Conservation (phyloP, 2,888 invertebrate species). For the Anorthoa munda region DNA sequence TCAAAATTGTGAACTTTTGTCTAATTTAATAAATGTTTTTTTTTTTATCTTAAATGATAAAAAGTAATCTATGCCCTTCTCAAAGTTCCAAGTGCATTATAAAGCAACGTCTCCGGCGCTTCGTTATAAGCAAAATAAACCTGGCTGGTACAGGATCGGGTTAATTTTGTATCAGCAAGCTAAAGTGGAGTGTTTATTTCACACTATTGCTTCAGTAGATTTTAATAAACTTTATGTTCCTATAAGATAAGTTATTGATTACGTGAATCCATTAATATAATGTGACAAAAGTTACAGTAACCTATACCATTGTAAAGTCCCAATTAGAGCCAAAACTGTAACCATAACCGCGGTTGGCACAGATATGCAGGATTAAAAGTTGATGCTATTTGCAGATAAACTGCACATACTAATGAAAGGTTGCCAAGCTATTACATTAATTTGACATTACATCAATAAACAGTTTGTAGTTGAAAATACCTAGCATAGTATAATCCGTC, state of each 20-base stretch:
- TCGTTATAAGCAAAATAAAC: constrained; percentile 84
- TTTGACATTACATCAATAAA: constrained; percentile 26
- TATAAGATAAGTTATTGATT: neutral
- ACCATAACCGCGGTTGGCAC: constrained; percentile 49
- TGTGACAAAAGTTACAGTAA: neutral
- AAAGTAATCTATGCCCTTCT: neutral
- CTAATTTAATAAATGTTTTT: too few species aligned
- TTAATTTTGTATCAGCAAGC: constrained; percentile 63
- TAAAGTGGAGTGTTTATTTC: constrained; percentile 53
- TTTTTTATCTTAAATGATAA: neutral
- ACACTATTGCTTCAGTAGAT: constrained; percentile 13
- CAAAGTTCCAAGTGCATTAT: constrained; percentile 77
- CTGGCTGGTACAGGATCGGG: constrained; percentile 64
- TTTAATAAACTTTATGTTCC: constrained; percentile 5
- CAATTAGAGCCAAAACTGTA: constrained; percentile 51
- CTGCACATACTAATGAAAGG: constrained; percentile 46
- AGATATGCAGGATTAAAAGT: constrained; percentile 51
- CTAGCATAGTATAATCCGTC: too few species aligned
- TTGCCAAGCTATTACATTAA: constrained; percentile 41
- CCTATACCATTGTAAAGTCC: neutral
- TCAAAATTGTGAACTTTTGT: neutral
- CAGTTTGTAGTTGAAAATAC: neutral
- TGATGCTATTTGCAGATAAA: constrained; percentile 45
- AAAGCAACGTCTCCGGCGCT: constrained; percentile 75
- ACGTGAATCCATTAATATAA: neutral